phyloP scores from a whole-genome alignment of 35 echinoderm and acorn worm species.

The Patiria miniata region DNA sequence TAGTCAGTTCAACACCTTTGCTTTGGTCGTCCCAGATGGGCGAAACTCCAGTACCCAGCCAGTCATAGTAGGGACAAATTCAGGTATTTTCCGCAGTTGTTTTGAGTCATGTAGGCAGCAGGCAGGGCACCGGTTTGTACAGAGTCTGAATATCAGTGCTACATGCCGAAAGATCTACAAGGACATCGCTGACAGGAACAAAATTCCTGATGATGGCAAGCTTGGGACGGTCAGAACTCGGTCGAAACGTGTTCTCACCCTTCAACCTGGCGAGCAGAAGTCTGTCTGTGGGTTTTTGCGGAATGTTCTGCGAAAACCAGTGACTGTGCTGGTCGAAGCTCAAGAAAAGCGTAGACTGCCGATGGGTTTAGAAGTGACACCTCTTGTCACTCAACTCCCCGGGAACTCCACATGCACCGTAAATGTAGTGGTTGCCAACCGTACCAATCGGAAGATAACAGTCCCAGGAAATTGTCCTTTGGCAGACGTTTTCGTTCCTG shows the following conservation, averaged over 20 bases:
- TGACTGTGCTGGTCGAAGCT: constrained; percentile 27
- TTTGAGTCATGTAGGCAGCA: constrained; percentile 22
- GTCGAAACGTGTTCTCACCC: background rate
- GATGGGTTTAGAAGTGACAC: constrained; percentile 28
- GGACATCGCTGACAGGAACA: constrained; percentile 8
- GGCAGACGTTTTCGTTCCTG: no score
- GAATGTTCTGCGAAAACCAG: background rate
- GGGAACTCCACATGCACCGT: background rate
- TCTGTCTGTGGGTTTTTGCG: background rate
- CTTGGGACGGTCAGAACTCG: constrained; percentile 44
- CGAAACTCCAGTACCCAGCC: background rate
- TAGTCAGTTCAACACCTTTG: constrained; percentile 34
- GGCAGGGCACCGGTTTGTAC: constrained; percentile 38
- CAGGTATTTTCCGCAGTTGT: constrained; percentile 47
- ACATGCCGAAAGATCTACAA: constrained; percentile 42
- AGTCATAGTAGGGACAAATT: constrained; percentile 57
- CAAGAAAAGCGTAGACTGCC: constrained; percentile 1
- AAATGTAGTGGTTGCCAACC: no score
- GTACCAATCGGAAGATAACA: no score
- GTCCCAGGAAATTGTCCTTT: no score
- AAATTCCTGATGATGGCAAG: constrained; percentile 12
- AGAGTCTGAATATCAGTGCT: constrained; percentile 42
- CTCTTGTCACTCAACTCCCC: constrained; percentile 2
- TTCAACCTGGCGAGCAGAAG: background rate
- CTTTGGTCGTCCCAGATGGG: constrained; percentile 58